A percentile compares a stretch with the other conserved stretches of the same genome.
Evolutionary conservation across 2,888 invertebrate species (phyloP).

Genomic region (Agrilus cyanescens): DNA sequence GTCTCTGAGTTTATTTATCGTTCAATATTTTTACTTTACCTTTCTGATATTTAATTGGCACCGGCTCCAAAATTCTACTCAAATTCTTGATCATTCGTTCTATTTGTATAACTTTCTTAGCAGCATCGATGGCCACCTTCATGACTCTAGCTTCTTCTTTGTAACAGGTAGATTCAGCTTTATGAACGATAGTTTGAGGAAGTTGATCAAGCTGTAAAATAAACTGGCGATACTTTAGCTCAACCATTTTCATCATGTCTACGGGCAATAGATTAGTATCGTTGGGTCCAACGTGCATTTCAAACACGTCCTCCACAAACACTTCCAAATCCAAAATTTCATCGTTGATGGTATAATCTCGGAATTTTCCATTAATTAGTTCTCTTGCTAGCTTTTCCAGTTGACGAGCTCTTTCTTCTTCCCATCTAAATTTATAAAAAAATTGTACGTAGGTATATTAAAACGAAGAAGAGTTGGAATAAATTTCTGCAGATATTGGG

Average conservation of each 20-base stretch:
- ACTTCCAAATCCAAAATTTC: slow-evolving; percentile 45
- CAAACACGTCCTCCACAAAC: slow-evolving; percentile 52
- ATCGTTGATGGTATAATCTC: slow-evolving; percentile 41
- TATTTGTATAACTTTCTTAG: slow-evolving; percentile 43
- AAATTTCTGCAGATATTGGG: too few species aligned
- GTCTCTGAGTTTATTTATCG: too few species aligned
- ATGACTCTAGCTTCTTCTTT: slow-evolving; percentile 39
- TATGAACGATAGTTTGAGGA: slow-evolving; percentile 40
- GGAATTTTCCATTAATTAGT: slow-evolving; percentile 45
- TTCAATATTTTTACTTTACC: too few species aligned
- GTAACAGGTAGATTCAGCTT: slow-evolving; percentile 41
- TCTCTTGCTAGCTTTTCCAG: slow-evolving; percentile 43
- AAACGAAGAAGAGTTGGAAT: too few species aligned
- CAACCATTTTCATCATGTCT: slow-evolving; percentile 47
- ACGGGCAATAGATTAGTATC: slow-evolving; percentile 44
- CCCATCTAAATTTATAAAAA: slow-evolving; percentile 26
- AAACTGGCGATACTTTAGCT: slow-evolving; percentile 34
- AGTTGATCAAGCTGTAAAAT: slow-evolving; percentile 43
- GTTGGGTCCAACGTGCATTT: slow-evolving; percentile 44
- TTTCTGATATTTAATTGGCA: slow-evolving; percentile 15
- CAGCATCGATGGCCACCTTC: slow-evolving; percentile 43
- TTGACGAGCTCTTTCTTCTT: slow-evolving; percentile 40
- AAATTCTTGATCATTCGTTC: slow-evolving; percentile 38
- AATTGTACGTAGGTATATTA: neutral
- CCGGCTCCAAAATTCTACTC: slow-evolving; percentile 35